These are phyloP conservation scores for Rhinoptilus africanus DNA, from an alignment of 2,113 vertebrate species.

Conservation along the genomic window DNA sequence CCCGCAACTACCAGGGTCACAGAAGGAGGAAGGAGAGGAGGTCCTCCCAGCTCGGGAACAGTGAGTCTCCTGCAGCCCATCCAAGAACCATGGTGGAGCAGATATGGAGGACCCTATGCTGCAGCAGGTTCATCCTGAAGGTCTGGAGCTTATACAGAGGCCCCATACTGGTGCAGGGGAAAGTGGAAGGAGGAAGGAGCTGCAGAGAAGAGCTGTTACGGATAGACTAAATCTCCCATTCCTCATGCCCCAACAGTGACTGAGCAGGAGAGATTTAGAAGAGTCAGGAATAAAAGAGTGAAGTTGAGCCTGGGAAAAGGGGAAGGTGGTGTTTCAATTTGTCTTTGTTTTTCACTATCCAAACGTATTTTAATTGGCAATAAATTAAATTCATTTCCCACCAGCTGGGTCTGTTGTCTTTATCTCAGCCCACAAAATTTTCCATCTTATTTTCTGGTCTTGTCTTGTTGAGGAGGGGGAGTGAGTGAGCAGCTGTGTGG, in stretches of 20 bases:
- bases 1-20: neutral
- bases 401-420: neutral
- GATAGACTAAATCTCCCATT: neutral
- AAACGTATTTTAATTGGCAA: neutral
- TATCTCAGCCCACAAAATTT: neutral
- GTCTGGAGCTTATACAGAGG: neutral
- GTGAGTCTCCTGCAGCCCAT: neutral
- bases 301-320: neutral
- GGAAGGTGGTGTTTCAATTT: neutral
- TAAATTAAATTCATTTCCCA: neutral
- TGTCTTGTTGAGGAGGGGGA: neutral
- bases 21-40: neutral
- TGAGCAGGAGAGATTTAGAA: neutral
- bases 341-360: neutral
- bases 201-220: neutral
- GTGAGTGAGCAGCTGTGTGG: neutral
- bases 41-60: neutral
- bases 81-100: neutral
- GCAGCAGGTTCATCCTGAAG: neutral
- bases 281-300: neutral
- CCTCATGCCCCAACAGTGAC: accelerated
- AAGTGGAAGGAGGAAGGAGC: neutral
- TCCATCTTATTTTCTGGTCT: neutral
- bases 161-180: neutral
- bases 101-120: neutral